phyloP scores from a whole-genome alignment of 2,113 vertebrate genomes.

The Pedetes capensis region DNA sequence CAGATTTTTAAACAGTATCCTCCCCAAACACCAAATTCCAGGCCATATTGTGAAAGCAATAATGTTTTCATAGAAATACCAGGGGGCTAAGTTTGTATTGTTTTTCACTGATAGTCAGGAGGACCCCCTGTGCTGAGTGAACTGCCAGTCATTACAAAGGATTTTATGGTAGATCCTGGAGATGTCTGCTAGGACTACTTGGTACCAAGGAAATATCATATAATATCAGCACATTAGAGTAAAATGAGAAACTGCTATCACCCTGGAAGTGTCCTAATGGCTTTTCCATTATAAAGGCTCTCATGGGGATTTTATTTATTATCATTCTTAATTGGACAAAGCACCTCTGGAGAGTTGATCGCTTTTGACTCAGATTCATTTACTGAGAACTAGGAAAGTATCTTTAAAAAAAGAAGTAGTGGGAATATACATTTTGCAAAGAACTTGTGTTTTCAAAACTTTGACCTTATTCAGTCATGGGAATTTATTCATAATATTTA shows the following conservation, averaged over 20 bases:
- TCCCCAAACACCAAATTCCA: neutral
- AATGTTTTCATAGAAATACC: neutral
- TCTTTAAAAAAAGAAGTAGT: neutral
- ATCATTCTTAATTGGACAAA: slow-evolving; percentile 53
- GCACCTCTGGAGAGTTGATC: neutral
- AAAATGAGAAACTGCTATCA: neutral
- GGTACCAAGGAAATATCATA: neutral
- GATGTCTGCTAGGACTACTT: neutral
- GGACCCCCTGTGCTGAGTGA: neutral
- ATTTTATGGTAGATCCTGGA: neutral
- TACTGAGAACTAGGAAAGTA: slow-evolving; percentile 1
- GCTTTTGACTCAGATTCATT: slow-evolving; percentile 34
- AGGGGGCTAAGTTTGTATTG: neutral
- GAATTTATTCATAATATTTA: slow-evolving; percentile 35
- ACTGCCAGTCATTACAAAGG: neutral
- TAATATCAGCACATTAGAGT: neutral
- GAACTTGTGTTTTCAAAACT: slow-evolving; percentile 28
- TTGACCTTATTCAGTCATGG: neutral
- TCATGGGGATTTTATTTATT: slow-evolving; percentile 18
- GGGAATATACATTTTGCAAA: neutral
- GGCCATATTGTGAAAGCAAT: neutral
- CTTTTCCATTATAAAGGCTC: slow-evolving; percentile 32
- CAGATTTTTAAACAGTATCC: neutral
- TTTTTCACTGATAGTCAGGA: neutral
- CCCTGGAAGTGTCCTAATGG: neutral